These are phyloP conservation scores for Daphoenositta chrysoptera DNA, from an alignment of 2,113 vertebrate species.

Conservation along the genomic window DNA sequence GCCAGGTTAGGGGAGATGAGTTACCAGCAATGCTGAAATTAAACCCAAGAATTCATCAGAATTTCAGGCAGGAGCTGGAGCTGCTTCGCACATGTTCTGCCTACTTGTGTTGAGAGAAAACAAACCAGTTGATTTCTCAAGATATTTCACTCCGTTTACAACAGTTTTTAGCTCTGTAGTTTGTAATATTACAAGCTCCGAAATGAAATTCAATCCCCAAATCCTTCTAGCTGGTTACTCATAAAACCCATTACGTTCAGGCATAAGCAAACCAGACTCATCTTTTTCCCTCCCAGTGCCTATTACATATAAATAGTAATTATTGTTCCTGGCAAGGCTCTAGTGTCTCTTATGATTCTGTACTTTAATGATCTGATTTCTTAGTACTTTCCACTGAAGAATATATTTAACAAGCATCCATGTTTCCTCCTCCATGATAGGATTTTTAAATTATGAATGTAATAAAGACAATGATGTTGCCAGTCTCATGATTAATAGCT, in stretches of 20 bases:
- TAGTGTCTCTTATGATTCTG: constrained; percentile 49
- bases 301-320: constrained; percentile 67
- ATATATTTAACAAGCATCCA: constrained; percentile 61
- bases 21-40: not conserved
- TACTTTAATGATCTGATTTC: constrained; percentile 61
- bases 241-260: constrained; percentile 56
- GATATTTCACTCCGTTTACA: constrained; percentile 50
- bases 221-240: constrained; percentile 54
- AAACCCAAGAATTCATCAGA: not conserved
- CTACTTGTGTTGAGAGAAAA: not conserved
- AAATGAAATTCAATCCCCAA: constrained; percentile 41
- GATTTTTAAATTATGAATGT: constrained; percentile 63
- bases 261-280: constrained; percentile 43
- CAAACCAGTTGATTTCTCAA: constrained; percentile 67
- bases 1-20: not conserved
- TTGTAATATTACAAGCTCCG: constrained; percentile 57
- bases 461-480: constrained; percentile 66
- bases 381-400: constrained; percentile 47
- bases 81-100: not conserved
- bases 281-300: constrained; percentile 43
- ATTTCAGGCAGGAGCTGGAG: not conserved
- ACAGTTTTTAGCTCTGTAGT: not conserved
- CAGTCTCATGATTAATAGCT: constrained; percentile 54
- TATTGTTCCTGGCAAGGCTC: constrained; percentile 59
- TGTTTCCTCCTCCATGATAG: constrained; percentile 57